Conservation (phyloP, 2,888 invertebrate species). For the Himalopsyche anomala region DNA sequence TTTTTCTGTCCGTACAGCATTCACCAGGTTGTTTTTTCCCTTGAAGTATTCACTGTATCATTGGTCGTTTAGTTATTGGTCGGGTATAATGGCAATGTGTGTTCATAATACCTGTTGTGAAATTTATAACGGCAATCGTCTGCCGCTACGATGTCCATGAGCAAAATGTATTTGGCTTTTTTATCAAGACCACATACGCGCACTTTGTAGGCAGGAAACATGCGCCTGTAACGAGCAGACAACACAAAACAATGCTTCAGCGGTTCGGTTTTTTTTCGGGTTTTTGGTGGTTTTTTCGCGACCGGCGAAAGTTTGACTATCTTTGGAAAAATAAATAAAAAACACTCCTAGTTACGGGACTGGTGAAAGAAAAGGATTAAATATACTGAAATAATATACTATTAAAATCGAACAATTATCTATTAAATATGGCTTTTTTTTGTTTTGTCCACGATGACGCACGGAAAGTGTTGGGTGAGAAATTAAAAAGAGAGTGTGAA, state of each 20-base stretch:
- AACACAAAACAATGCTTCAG: conserved; percentile 63
- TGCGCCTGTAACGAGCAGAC: conserved; percentile 87
- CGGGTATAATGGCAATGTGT: conserved; percentile 4
- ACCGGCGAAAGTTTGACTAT: conserved; percentile 18
- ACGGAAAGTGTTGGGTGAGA: no score
- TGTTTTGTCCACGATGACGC: no score
- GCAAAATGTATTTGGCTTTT: conserved; percentile 97
- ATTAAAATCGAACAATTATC: no score
- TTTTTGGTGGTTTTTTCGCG: conserved; percentile 6
- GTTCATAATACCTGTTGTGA: conserved; percentile 87
- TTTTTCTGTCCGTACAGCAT: neutral
- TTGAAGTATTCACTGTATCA: neutral
- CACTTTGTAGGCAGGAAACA: conserved; percentile 98
- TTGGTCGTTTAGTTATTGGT: neutral
- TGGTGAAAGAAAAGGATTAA: no score
- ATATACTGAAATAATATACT: no score
- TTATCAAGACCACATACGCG: conserved; percentile 97
- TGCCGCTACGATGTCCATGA: conserved; percentile 98
- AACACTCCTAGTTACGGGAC: no score
- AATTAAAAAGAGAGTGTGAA: no score
- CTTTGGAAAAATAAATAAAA: neutral
- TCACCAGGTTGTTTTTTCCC: neutral
- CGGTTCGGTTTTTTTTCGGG: conserved; percentile 38
- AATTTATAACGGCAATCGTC: conserved; percentile 97
- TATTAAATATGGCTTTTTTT: no score